A percentile compares a stretch with the other conserved stretches of the same genome.
Evolutionary conservation across 2,888 invertebrate genomes (phyloP).

Genomic region (Caradrina clavipalpis): DNA sequence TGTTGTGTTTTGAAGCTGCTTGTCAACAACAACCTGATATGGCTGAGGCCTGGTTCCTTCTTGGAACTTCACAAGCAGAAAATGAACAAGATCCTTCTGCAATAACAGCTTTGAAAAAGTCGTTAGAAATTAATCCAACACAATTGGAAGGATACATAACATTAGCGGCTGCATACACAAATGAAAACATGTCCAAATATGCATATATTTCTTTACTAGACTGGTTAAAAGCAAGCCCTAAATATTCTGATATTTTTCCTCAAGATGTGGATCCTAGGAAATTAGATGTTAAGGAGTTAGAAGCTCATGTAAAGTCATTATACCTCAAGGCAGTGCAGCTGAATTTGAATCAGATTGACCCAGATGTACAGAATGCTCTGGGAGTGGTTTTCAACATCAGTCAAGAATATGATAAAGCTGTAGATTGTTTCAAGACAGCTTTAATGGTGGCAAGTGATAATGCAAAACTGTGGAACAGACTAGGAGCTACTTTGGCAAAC

Average conservation of each 20-base stretch:
- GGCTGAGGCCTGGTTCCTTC: conserved; percentile 95
- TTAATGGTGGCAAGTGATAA: conserved; percentile 95
- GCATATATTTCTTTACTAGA: conserved; percentile 95
- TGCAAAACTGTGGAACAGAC: conserved; percentile 98
- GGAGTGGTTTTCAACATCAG: conserved; percentile 98
- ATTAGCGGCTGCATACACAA: conserved; percentile 98
- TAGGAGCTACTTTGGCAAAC: conserved; percentile 99
- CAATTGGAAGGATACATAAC: conserved; percentile 97
- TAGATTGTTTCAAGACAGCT: conserved; percentile 98
- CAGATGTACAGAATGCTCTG: conserved; percentile 98
- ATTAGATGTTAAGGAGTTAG: conserved; percentile 86
- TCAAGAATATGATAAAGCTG: conserved; percentile 98
- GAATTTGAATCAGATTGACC: conserved; percentile 94
- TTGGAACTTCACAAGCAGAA: conserved; percentile 98
- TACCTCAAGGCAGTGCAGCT: conserved; percentile 95
- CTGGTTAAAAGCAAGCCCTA: conserved; percentile 95
- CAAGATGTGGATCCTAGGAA: conserved; percentile 85
- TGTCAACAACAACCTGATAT: conserved; percentile 95
- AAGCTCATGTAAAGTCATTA: conserved; percentile 93
- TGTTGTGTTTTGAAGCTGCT: conserved; percentile 98
- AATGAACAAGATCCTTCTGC: conserved; percentile 99
- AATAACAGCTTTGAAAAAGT: conserved; percentile 97
- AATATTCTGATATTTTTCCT: conserved; percentile 94
- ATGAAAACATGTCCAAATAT: conserved; percentile 97
- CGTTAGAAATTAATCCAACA: conserved; percentile 94